phyloP scores from a whole-genome alignment of 92 coral and sea anemone species.

The Actinernus sp. region DNA sequence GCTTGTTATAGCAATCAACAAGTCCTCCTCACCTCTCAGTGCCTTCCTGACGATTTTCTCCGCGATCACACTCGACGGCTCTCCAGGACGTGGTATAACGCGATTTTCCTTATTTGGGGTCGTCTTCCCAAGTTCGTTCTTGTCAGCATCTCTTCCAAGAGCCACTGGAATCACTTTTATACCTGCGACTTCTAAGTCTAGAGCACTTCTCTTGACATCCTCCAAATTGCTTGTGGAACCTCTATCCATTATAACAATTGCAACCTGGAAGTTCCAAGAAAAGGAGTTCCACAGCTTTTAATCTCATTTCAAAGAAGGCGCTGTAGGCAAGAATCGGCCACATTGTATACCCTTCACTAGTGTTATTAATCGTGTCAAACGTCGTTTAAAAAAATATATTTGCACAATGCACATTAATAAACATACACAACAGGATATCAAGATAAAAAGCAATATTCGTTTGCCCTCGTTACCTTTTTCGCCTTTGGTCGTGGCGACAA shows the following conservation, averaged over 20 bases:
- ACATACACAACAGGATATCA: too few relatives aligned
- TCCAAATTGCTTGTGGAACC: constrained; percentile 34
- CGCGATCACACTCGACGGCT: constrained; percentile 44
- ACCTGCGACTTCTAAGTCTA: constrained; percentile 50
- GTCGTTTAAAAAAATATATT: too few relatives aligned
- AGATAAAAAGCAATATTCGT: too few relatives aligned
- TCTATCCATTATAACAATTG: constrained; percentile 61
- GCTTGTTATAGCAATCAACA: too few relatives aligned
- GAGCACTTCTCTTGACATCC: constrained; percentile 34
- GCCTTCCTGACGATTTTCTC: constrained; percentile 61
- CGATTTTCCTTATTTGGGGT: constrained; percentile 73
- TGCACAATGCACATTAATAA: too few relatives aligned
- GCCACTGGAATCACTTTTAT: constrained; percentile 80
- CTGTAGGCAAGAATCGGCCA: background rate
- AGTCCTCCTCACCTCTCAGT: constrained; percentile 68
- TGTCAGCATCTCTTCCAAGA: constrained; percentile 57
- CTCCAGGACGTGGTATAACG: constrained; percentile 44
- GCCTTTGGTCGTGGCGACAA: constrained; percentile 40
- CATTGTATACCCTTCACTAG: too few relatives aligned
- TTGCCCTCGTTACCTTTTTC: constrained; percentile 22
- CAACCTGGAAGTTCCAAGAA: constrained; percentile 20
- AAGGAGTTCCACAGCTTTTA: too few relatives aligned
- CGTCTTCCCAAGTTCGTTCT: constrained; percentile 32
- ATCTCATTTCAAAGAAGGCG: background rate
- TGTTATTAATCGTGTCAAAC: too few relatives aligned